phyloP scores from a whole-genome alignment of 64 coral and sea anemone genomes.

The Acropora yongei region DNA sequence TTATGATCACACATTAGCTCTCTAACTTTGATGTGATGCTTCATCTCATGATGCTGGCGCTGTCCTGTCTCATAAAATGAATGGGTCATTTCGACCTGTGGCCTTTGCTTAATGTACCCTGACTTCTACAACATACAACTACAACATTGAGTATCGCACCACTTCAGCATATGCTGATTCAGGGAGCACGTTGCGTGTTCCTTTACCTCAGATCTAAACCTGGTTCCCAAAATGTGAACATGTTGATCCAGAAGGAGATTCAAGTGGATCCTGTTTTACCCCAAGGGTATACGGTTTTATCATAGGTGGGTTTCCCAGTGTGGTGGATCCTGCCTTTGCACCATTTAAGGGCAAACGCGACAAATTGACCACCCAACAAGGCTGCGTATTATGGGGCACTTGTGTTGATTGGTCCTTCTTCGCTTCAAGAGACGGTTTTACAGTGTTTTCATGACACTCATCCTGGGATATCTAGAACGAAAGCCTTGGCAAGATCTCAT shows the following conservation, averaged over 20 bases:
- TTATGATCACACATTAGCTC: slow-evolving; percentile 55
- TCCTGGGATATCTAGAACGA: too few species aligned
- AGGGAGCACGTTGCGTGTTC: neutral
- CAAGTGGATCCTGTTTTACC: slow-evolving; percentile 39
- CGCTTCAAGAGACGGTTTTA: slow-evolving; percentile 40
- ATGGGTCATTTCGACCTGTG: slow-evolving; percentile 32
- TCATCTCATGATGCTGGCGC: slow-evolving; percentile 63
- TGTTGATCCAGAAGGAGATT: slow-evolving; percentile 47
- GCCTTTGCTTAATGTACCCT: slow-evolving; percentile 48
- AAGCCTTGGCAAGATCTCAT: too few species aligned
- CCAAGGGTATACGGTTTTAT: slow-evolving; percentile 32
- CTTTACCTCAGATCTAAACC: slow-evolving; percentile 47
- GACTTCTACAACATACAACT: neutral
- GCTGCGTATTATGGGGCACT: slow-evolving; percentile 21
- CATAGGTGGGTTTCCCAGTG: slow-evolving; percentile 50
- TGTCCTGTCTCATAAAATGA: slow-evolving; percentile 66
- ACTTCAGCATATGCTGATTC: too few species aligned
- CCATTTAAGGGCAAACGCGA: slow-evolving; percentile 52
- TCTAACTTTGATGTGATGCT: slow-evolving; percentile 60
- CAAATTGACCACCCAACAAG: neutral
- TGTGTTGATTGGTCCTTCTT: slow-evolving; percentile 44
- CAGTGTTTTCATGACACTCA: neutral
- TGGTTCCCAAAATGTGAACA: slow-evolving; percentile 28
- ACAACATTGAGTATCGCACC: neutral
- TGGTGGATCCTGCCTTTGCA: slow-evolving; percentile 60